Evolutionary conservation across 2,113 vertebrate species (phyloP).

Genomic region (Chaetodon trifascialis): DNA sequence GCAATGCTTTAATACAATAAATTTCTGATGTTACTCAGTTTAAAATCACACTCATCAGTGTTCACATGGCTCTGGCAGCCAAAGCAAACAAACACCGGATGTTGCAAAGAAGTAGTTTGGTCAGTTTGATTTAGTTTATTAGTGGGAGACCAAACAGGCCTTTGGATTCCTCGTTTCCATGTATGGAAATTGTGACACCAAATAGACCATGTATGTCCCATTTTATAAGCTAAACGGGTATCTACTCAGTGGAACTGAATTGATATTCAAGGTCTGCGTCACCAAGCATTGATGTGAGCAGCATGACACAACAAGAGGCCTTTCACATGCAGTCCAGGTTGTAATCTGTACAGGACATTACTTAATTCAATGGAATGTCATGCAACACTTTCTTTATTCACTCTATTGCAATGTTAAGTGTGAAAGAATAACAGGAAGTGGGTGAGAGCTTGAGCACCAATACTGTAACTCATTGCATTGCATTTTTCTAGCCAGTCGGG

Average conservation of each 20-base stretch:
- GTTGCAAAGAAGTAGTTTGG: constrained; percentile 46
- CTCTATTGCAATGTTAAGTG: constrained; percentile 46
- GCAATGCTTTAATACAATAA: constrained; percentile 66
- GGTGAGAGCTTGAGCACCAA: constrained; percentile 58
- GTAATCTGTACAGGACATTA: constrained; percentile 61
- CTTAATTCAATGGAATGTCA: constrained; percentile 64
- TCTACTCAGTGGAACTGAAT: constrained; percentile 18
- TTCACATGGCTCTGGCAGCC: constrained; percentile 64
- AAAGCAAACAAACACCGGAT: constrained; percentile 81
- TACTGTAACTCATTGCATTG: constrained; percentile 2
- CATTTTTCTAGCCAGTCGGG: constrained; percentile 7
- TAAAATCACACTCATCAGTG: constrained; percentile 65
- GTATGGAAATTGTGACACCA: constrained; percentile 10
- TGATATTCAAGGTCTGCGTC: not conserved
- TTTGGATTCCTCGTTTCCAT: constrained; percentile 38
- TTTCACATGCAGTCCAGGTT: constrained; percentile 40
- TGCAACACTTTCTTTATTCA: constrained; percentile 43
- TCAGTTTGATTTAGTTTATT: constrained; percentile 43
- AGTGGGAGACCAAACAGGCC: constrained; percentile 34
- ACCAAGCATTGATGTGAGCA: constrained; percentile 11
- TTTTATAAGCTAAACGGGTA: constrained; percentile 6
- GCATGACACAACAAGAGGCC: not conserved
- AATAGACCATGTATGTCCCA: not conserved
- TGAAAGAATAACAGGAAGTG: constrained; percentile 80
- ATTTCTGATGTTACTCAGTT: constrained; percentile 56